Evolutionary conservation across 1,140 invertebrate species (phyloP), one percentile per base, ranked within the genome.

Genomic region (Caenorhabditis latens): DNA sequence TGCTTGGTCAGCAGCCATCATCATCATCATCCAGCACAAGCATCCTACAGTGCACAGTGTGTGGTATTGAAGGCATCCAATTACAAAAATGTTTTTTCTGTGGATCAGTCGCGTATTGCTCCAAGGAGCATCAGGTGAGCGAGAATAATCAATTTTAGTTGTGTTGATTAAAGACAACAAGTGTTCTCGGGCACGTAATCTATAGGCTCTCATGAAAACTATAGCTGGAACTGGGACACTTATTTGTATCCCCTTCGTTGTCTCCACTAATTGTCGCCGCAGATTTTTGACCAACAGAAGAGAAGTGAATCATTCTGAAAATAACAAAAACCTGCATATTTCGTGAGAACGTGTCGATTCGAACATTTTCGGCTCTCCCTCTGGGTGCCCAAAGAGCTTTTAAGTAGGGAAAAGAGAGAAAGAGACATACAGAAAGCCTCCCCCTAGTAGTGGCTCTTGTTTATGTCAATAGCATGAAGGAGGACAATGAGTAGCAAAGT

Each of bases 41-140:
- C 1, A 40, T 50, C 14, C 40, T 79, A 32, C 71, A 79, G n/a
- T 79, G 71, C 14, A 24, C 19, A 32, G 50, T 21, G 11, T 79
- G 71, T 50, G 71, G 71, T 0, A 79, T 40, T n/a, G 21, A 9
- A 53, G 8, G 19, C 2, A 14, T 1, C 24, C 71, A 79, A 50
- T 79, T 79, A n/a, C 71, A 79, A 53, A 43, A 46, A 79, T 79
- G 71, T 79, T n/a, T 79, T 13, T 79, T 79, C 46, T 79, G 71
- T 79, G 71, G 71, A 50, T 53, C 71, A 50, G 71, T 79, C 19
- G 46, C 71, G 21, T 79, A 79, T 50, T 79, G 71, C 46, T 79
- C 71, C 43, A 50, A n/a, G 46, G 71, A 79, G 71, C 71, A 79
- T 50, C 71, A 79, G 71, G 71, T 79, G 13, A 53, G n/a, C 24